Evolutionary conservation across 2,888 invertebrate genomes (phyloP).

Genomic region (Ormyrus thymus): DNA sequence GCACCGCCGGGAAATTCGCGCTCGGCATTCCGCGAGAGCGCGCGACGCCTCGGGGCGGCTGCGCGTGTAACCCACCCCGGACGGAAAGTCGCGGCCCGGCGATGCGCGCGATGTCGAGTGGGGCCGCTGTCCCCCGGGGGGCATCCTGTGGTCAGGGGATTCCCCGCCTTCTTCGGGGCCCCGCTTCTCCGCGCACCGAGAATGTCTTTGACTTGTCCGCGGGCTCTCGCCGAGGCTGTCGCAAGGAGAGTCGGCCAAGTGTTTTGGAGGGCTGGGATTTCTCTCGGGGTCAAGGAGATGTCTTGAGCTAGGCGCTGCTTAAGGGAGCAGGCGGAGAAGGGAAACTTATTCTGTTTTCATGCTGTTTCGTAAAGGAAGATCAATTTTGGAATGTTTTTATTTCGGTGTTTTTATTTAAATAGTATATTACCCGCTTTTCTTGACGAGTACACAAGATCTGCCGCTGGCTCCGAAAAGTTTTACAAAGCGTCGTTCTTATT

Average conservation of each 20-base stretch:
- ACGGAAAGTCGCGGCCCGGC: constrained; percentile 47
- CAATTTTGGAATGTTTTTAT: no score
- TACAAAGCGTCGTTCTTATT: no score
- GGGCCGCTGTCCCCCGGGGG: constrained; percentile 54
- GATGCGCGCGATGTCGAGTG: constrained; percentile 24
- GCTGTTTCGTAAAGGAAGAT: no score
- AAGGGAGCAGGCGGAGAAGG: no score
- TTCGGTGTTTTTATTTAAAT: no score
- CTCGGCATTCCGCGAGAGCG: constrained; percentile 50
- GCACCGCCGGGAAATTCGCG: constrained; percentile 31
- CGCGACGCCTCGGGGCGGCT: background rate
- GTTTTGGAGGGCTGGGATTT: constrained; percentile 45
- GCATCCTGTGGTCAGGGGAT: constrained; percentile 73
- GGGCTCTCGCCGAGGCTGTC: background rate
- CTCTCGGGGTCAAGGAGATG: constrained; percentile 25
- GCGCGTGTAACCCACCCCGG: background rate
- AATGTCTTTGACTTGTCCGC: constrained; percentile 72
- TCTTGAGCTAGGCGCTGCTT: background rate
- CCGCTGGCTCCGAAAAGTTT: no score
- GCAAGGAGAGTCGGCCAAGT: constrained; percentile 9
- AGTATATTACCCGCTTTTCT: no score
- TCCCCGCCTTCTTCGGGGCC: constrained; percentile 60
- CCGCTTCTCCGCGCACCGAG: constrained; percentile 61
- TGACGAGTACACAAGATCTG: no score
- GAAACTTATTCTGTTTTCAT: no score